A percentile compares a stretch with the other conserved stretches of the same genome.
Conservation (phyloP, 2,888 invertebrate species). For the Pyrrhosoma nymphula region DNA sequence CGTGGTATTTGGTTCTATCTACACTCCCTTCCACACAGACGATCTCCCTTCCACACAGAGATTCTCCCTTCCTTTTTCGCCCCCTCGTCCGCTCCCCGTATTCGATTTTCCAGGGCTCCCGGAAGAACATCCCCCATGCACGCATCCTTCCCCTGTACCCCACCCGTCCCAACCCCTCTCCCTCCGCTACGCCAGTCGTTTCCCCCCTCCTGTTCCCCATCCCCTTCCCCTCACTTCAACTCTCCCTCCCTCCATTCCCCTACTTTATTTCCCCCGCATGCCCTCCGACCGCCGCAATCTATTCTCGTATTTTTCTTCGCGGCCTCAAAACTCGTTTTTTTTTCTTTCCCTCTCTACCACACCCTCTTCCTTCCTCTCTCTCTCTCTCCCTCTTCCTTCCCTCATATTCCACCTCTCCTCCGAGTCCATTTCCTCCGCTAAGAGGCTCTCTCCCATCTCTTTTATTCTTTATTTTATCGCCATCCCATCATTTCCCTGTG, state of each 20-base stretch:
- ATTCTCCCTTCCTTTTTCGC: neutral
- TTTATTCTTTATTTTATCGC: neutral
- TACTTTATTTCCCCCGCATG: neutral
- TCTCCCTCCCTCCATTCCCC: neutral
- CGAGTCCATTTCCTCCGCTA: neutral
- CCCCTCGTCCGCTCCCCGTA: neutral
- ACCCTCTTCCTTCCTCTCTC: neutral
- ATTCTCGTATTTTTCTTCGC: constrained; percentile 21
- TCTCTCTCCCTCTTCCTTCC: neutral
- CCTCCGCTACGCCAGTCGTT: neutral
- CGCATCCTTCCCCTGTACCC: neutral
- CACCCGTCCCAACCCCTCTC: neutral
- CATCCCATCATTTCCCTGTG: neutral
- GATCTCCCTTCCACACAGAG: neutral
- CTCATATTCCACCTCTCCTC: neutral
- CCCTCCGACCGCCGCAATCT: constrained; percentile 8
- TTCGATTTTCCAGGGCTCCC: neutral
- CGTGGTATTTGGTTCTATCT: neutral
- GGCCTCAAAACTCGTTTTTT: neutral
- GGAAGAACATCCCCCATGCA: constrained; percentile 17
- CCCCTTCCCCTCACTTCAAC: neutral
- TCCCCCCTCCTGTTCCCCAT: neutral
- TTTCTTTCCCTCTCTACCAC: neutral
- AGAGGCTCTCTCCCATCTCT: no score
- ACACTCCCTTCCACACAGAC: neutral